Conservation (phyloP, 2,888 invertebrate genomes). For the Hipparchia semele region DNA sequence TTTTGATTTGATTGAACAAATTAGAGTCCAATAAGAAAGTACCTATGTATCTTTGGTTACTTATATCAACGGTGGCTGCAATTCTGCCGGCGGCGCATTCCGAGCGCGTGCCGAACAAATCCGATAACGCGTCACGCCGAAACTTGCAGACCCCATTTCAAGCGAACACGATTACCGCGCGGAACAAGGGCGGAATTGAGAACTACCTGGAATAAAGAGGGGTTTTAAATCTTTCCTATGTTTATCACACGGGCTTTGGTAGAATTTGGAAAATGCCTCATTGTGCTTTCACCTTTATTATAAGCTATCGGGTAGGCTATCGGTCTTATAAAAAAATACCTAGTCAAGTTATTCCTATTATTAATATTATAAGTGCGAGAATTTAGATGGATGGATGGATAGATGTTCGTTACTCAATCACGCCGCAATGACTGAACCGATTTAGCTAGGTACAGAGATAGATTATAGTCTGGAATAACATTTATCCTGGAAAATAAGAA, state of each 20-base stretch:
- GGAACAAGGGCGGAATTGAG: constrained; percentile 51
- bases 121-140: constrained; percentile 65
- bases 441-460: too few relatives aligned
- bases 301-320: too few relatives aligned
- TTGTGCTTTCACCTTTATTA: not conserved
- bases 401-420: too few relatives aligned
- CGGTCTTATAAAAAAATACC: too few relatives aligned
- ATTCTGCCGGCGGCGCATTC: constrained; percentile 49
- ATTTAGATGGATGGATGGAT: too few relatives aligned
- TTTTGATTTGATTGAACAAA: too few relatives aligned
- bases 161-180: constrained; percentile 71
- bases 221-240: not conserved
- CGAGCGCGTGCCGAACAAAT: constrained; percentile 73
- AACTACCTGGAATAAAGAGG: constrained; percentile 42
- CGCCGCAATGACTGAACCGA: too few relatives aligned
- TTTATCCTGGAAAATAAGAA: too few relatives aligned
- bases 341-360: too few relatives aligned
- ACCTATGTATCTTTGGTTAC: not conserved
- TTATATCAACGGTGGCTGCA: constrained; percentile 10
- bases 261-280: not conserved
- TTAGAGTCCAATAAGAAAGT: not conserved
- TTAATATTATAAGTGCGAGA: too few relatives aligned
- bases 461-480: too few relatives aligned
- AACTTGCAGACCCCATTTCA: constrained; percentile 47
- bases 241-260: not conserved